phyloP scores from a whole-genome alignment of 37 sponge, comb jelly and placozoan species.

The Corticium candelabrum region DNA sequence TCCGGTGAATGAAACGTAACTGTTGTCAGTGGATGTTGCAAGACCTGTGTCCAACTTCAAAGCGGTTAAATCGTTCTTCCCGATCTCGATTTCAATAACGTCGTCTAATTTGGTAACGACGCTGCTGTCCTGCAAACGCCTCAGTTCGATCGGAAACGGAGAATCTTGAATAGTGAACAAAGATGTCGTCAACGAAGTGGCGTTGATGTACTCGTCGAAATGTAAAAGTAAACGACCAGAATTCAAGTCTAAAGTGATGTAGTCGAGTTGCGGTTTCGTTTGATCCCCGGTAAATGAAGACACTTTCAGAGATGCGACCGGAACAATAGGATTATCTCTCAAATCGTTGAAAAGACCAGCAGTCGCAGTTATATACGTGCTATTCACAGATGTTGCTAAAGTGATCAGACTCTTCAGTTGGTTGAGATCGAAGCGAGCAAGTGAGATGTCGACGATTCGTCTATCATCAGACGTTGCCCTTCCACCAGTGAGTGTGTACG shows the following conservation, averaged over 20 bases:
- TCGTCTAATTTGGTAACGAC: not conserved
- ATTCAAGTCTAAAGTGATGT: constrained; percentile 13
- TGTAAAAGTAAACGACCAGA: not conserved
- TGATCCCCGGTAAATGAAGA: not conserved
- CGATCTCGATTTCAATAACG: not conserved
- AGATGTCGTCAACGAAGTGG: not conserved
- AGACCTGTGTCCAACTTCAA: not conserved
- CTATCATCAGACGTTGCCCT: not conserved
- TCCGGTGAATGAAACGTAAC: not conserved
- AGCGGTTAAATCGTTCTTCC: not conserved
- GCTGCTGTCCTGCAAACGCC: not conserved
- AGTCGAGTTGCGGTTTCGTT: constrained; percentile 7
- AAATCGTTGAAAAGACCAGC: constrained; percentile 8
- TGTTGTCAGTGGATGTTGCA: not conserved
- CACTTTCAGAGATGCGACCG: constrained; percentile 6
- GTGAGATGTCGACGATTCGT: constrained; percentile 6
- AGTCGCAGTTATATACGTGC: constrained; percentile 46
- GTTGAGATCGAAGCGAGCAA: constrained; percentile 21
- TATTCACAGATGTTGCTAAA: constrained; percentile 35
- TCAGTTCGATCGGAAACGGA: not conserved
- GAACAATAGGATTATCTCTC: not conserved
- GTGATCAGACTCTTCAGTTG: not conserved
- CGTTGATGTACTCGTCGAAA: constrained; percentile 11
- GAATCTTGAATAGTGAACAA: not conserved
- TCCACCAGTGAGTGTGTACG: not conserved